phyloP scores from a whole-genome alignment of 2,888 invertebrate genomes.

The Xylocampa areola region DNA sequence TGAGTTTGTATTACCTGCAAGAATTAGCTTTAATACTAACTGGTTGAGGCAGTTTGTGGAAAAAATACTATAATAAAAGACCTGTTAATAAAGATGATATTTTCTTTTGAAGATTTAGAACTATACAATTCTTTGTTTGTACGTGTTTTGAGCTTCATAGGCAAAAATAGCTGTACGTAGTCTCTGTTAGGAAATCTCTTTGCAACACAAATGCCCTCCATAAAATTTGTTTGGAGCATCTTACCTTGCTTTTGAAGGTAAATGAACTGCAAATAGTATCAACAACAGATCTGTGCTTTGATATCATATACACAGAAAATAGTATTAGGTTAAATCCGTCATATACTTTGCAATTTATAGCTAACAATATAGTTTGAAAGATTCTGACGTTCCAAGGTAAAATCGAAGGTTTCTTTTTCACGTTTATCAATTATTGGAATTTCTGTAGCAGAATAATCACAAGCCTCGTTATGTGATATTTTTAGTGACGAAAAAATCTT shows the following conservation, averaged over 20 bases:
- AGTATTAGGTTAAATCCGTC: conserved; percentile 14
- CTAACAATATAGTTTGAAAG: not conserved
- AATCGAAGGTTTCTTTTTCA: no score
- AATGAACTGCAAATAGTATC: conserved; percentile 41
- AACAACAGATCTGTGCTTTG: conserved; percentile 9
- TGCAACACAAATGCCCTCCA: conserved; percentile 17
- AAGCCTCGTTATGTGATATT: no score
- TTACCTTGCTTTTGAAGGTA: conserved; percentile 21
- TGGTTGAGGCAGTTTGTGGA: no score
- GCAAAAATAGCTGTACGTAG: conserved; percentile 15
- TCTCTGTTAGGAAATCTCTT: not conserved
- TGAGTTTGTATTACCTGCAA: not conserved
- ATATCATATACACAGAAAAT: conserved; percentile 12
- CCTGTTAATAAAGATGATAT: no score
- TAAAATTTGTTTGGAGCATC: conserved; percentile 36
- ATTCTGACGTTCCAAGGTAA: not conserved
- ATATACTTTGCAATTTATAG: not conserved
- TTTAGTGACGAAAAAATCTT: no score
- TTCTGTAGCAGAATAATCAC: no score
- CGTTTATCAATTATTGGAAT: no score
- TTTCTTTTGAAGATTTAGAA: conserved; percentile 8
- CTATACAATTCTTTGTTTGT: conserved; percentile 18
- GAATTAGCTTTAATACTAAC: conserved; percentile 8
- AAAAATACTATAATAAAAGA: no score
- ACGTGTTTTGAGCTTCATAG: conserved; percentile 1